phyloP scores from a whole-genome alignment of 2,113 vertebrate genomes.

The Beaufortia kweichowensis region DNA sequence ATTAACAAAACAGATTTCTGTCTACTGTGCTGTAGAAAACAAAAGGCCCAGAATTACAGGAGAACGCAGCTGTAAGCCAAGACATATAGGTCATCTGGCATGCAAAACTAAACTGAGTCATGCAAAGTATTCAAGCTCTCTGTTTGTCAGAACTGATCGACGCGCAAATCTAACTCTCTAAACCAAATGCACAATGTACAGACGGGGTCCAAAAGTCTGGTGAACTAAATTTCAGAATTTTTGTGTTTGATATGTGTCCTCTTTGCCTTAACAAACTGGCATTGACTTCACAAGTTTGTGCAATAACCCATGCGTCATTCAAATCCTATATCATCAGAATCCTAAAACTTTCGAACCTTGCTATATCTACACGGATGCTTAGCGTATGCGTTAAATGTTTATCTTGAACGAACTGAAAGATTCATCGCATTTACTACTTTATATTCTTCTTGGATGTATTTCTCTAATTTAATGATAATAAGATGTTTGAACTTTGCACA shows the following conservation, averaged over 20 bases:
- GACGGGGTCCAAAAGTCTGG: conserved; percentile 1
- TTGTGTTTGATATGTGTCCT: no score
- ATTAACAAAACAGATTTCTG: conserved; percentile 45
- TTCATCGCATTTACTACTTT: background rate
- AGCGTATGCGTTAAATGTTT: conserved; percentile 39
- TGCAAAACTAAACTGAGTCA: conserved; percentile 15
- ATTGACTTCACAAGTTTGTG: no score
- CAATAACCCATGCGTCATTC: no score
- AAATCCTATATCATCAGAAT: no score
- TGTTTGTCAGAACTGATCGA: conserved; percentile 52
- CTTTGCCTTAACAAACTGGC: no score
- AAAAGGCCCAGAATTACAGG: conserved; percentile 14
- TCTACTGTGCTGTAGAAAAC: conserved; percentile 47
- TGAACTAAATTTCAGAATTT: no score
- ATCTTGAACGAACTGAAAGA: conserved; percentile 29
- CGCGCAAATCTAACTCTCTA: conserved; percentile 13
- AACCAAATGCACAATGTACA: conserved; percentile 12
- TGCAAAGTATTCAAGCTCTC: conserved; percentile 24
- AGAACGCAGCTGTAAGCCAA: background rate
- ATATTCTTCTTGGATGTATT: background rate
- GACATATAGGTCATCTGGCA: conserved; percentile 14
- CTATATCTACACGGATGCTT: background rate
- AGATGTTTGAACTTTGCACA: conserved; percentile 39
- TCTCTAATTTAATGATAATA: background rate
- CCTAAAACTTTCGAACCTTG: no score